phyloP scores from a whole-genome alignment of 2,797 vertebrate genomes.

The Halcyon smyrnensis region DNA sequence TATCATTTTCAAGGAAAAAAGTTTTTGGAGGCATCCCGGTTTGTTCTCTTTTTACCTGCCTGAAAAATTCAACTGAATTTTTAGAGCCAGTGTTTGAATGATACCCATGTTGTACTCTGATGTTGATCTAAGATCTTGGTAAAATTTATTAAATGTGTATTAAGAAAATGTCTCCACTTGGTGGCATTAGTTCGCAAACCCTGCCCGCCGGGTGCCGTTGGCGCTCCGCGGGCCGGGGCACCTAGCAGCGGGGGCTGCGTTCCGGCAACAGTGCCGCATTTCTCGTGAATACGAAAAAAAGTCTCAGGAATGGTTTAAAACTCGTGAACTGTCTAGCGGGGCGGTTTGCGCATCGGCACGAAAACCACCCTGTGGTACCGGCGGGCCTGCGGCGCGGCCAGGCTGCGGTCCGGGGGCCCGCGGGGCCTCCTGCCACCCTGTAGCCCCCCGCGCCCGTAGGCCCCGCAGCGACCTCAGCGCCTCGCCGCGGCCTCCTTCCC shows the following conservation, averaged over 20 bases:
- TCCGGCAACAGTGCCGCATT: fast-evolving
- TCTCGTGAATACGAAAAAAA: fast-evolving
- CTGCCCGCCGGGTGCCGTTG: fast-evolving
- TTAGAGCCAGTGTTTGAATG: too few relatives aligned
- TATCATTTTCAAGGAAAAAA: background rate
- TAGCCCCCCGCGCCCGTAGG: fast-evolving
- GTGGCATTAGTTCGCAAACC: fast-evolving
- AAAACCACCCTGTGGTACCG: background rate
- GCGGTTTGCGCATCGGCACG: too few relatives aligned
- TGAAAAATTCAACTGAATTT: background rate
- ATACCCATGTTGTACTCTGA: background rate
- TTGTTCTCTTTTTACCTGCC: background rate
- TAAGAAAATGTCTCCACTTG: fast-evolving
- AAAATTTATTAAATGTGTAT: background rate
- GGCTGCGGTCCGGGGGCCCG: background rate
- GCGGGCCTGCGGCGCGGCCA: background rate
- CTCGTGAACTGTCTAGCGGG: fast-evolving
- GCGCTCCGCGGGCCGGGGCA: fast-evolving
- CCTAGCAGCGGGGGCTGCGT: fast-evolving
- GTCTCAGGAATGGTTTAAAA: fast-evolving
- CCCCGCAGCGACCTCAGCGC: too few relatives aligned
- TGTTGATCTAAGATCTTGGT: background rate
- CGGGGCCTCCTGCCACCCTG: fast-evolving
- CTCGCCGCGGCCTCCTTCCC: fast-evolving
- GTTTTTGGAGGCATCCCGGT: background rate